Evolutionary conservation across 2,888 invertebrate genomes (phyloP).

Genomic region (Pyrochroa serraticornis): DNA sequence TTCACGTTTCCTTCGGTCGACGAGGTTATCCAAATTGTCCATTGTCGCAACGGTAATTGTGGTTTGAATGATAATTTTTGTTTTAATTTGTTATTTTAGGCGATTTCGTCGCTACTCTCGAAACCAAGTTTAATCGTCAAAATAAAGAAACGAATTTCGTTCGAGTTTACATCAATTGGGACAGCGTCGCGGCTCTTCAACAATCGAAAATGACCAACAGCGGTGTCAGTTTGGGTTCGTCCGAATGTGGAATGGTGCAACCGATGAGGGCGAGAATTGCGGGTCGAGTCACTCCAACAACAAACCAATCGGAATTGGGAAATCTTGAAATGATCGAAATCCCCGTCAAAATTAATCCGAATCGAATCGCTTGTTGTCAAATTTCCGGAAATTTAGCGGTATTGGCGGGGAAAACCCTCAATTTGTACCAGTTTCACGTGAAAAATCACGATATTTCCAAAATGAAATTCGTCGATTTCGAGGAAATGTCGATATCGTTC

Average conservation of each 20-base stretch:
- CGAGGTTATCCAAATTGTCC: slow-evolving; percentile 69
- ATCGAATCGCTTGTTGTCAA: slow-evolving; percentile 68
- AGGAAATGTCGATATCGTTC: slow-evolving; percentile 69
- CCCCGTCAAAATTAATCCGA: slow-evolving; percentile 67
- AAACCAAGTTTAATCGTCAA: slow-evolving; percentile 62
- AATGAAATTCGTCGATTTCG: slow-evolving; percentile 72
- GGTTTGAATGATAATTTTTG: background rate
- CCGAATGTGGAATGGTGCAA: slow-evolving; percentile 59
- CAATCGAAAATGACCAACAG: slow-evolving; percentile 58
- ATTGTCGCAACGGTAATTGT: slow-evolving; percentile 67
- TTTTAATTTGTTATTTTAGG: slow-evolving; percentile 50
- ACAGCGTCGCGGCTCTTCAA: slow-evolving; percentile 60
- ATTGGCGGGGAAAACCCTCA: slow-evolving; percentile 56
- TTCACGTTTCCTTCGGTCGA: slow-evolving; percentile 77
- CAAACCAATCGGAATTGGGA: slow-evolving; percentile 65
- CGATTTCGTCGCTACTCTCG: slow-evolving; percentile 71
- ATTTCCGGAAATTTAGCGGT: slow-evolving; percentile 58
- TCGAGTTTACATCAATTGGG: slow-evolving; percentile 80
- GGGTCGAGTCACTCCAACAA: slow-evolving; percentile 75
- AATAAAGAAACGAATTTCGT: slow-evolving; percentile 62
- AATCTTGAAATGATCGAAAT: slow-evolving; percentile 77
- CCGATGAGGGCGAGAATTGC: slow-evolving; percentile 74
- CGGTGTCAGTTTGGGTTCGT: slow-evolving; percentile 53
- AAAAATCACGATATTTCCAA: slow-evolving; percentile 72
- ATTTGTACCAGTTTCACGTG: slow-evolving; percentile 66